phyloP scores from a whole-genome alignment of 2,888 invertebrate species.

The Philaethria dido region DNA sequence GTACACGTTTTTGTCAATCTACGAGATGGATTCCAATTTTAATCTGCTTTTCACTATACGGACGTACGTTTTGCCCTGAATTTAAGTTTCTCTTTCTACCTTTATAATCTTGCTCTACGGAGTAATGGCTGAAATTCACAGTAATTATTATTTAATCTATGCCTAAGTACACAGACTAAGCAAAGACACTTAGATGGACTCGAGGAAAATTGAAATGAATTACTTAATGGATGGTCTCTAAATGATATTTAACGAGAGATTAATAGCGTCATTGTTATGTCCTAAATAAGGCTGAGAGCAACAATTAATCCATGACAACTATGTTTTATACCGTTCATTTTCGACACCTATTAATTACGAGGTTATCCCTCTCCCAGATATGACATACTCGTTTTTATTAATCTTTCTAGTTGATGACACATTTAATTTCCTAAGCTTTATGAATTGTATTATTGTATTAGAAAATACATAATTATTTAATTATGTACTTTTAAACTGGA shows the following conservation, averaged over 20 bases:
- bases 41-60: constrained; percentile 30
- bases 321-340: constrained; percentile 29
- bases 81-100: constrained; percentile 41
- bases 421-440: neutral
- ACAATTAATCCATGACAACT: constrained; percentile 50
- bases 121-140: constrained; percentile 38
- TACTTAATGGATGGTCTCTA: constrained; percentile 43
- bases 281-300: constrained; percentile 45
- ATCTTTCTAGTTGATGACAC: neutral
- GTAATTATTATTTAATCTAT: constrained; percentile 45
- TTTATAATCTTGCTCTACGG: neutral
- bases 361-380: neutral
- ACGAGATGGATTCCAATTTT: constrained; percentile 35
- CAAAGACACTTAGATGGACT: constrained; percentile 46
- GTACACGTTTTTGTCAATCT: constrained; percentile 30
- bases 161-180: constrained; percentile 39
- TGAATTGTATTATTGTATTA: neutral
- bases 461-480: too few relatives aligned
- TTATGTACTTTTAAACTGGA: too few relatives aligned
- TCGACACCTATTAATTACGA: constrained; percentile 25
- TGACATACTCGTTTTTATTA: neutral
- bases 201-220: constrained; percentile 49
- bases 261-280: constrained; percentile 45
- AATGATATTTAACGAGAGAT: constrained; percentile 49
- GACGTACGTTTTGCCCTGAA: constrained; percentile 36